A percentile compares a stretch with the other conserved stretches of the same genome.
Evolutionary conservation across 2,888 invertebrate species (phyloP).

Genomic region (Branchipolynoe longqiensis): DNA sequence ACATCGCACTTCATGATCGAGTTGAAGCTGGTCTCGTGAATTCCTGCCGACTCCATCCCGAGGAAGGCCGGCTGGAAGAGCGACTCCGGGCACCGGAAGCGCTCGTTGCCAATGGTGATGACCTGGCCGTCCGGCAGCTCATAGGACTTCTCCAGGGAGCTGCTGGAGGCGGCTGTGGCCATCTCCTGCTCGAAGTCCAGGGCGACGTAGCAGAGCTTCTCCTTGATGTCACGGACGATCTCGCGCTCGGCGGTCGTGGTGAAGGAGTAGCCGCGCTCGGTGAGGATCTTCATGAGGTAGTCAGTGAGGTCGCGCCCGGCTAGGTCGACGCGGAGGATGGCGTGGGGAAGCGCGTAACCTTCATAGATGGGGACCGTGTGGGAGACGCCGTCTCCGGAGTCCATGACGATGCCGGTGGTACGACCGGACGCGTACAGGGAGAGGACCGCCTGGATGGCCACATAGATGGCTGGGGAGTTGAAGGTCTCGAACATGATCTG

Average conservation of each 20-base stretch:
- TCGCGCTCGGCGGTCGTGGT: constrained; percentile 82
- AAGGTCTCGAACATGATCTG: constrained; percentile 84
- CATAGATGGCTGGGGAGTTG: constrained; percentile 92
- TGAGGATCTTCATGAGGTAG: constrained; percentile 94
- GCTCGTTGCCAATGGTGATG: constrained; percentile 80
- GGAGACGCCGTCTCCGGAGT: constrained; percentile 97
- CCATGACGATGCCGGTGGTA: constrained; percentile 96
- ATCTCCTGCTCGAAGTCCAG: constrained; percentile 79
- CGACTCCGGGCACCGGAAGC: constrained; percentile 79
- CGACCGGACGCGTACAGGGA: constrained; percentile 96
- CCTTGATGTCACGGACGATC: constrained; percentile 92
- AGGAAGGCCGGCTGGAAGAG: constrained; percentile 79
- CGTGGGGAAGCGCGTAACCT: constrained; percentile 95
- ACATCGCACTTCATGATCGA: constrained; percentile 80
- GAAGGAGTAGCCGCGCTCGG: constrained; percentile 83
- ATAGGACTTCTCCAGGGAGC: constrained; percentile 78
- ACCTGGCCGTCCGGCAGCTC: constrained; percentile 81
- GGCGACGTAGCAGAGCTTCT: constrained; percentile 85
- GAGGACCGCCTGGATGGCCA: constrained; percentile 93
- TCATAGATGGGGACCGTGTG: constrained; percentile 98
- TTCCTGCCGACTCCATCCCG: constrained; percentile 78
- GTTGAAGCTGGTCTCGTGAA: constrained; percentile 79
- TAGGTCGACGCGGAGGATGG: constrained; percentile 97
- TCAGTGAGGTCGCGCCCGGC: constrained; percentile 97
- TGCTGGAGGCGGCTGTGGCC: constrained; percentile 81